Percentiles rank a stretch among this genome's conserved stretches.
Conservation (phyloP, 2,113 vertebrate species). For the human (Homo sapiens) region DNA sequence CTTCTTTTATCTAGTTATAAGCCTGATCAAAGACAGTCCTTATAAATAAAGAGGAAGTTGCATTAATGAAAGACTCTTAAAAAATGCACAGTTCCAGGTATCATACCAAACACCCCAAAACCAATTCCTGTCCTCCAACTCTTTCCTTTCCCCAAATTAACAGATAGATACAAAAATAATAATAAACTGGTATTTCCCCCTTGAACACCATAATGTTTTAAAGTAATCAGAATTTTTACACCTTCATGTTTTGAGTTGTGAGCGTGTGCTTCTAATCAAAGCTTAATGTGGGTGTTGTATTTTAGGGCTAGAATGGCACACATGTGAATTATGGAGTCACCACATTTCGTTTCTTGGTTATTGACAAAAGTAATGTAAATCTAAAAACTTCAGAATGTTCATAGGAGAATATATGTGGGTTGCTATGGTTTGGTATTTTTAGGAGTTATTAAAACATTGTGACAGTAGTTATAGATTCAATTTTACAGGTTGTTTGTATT, state of each 20-base stretch:
- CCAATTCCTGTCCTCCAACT: neutral
- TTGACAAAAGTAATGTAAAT: neutral
- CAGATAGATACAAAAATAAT: neutral
- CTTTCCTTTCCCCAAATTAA: neutral
- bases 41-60: neutral
- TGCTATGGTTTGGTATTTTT: neutral
- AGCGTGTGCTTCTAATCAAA: neutral
- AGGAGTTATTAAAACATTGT: neutral
- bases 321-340: neutral
- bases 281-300: neutral
- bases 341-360: neutral
- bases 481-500: neutral
- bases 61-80: neutral
- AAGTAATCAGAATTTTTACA: neutral
- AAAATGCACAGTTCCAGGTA: neutral
- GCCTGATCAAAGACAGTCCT: neutral
- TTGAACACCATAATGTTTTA: neutral
- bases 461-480: neutral
- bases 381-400: neutral
- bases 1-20: neutral
- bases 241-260: slow-evolving; percentile 28
- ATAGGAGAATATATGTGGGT: neutral
- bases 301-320: neutral
- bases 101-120: neutral
- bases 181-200: neutral